Base-by-base conservation (phyloP, 2,113 vertebrate species). In the Sminthopsis crassicaudata region DNA sequence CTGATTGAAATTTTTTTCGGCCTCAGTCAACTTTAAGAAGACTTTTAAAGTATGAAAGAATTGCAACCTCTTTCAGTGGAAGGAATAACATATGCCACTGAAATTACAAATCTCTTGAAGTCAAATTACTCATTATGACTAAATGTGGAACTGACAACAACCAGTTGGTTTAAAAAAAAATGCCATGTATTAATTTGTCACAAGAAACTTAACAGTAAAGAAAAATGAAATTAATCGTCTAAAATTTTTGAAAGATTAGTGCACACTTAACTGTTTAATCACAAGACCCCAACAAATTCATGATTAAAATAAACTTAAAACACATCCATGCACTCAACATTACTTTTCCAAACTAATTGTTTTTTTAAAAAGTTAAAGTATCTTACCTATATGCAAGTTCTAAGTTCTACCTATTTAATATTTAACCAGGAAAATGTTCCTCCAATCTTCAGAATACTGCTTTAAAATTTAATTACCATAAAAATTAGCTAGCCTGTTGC, bases 341-440 rank as follows among this genome's bases (percentile, higher is more conserved):
- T 50, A 50, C 7, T 46, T 16, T 51, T 42, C 9, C 48, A 10
- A 91, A 91, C 36, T 46, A 27, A 50, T 50, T 88, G 46, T 95
- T 95, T 53, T 60, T 94, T 92, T 55, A 91, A 92, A 91, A 91
- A 46, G 24, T 67, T 89, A 91, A 91, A 48, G 57, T 91, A 76
- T 30, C 12, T 55, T 26, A 42, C 12, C 10, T 48, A 19, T 24
- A 53, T 8, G 76, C 42, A 30, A 90, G 91, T 57, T 91, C 23
- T 42, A 94, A 53, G 53, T 46, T 30, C 76, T 91, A 92, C 30
- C 48, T 67, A 24, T 90, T 94, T 46, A 91, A 50, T 9, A 84
- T 91, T 54, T n/a, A 76, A 93, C 46, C 23, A 92, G 8, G 0
- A 67, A 76, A 90, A 23, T 55, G 30, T 94, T 89, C 50, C 27